Base-by-base conservation (phyloP, 2,888 invertebrate genomes). In the Nemoura dubitans region DNA sequence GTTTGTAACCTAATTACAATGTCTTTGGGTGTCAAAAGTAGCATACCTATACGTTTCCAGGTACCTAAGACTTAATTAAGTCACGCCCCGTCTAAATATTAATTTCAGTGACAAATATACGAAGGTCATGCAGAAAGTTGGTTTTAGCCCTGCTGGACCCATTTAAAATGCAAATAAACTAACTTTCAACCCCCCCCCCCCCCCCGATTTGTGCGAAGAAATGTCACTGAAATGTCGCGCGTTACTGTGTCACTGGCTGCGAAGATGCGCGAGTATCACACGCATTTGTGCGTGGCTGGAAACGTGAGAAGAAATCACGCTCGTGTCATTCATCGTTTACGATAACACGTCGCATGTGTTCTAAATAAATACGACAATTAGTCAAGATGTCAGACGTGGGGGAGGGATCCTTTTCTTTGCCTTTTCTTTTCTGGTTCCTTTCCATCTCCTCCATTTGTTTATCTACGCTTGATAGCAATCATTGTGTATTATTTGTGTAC, bases 351-450 rank as follows among this genome's bases (percentile, higher is more conserved):
- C 21, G 59, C 59, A 59, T 59, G 59, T 59, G 59, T 59, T 59
- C 59, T 59, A 78, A 78, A 28, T 78, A 78, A 78, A 78, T 78
- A 78, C 27, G 28, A 16, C 78, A 78, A 78, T 78, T 78, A 78
- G 78, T 78, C 78, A 78, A 78, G 28, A 78, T n/a, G 78, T 27
- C 78, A 28, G 10, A 6, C 59, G 59, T 21, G 59, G 14, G 59
- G 59, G 10, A 78, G 78, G 26, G 78, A n/a, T 78, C 27, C 28
- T 78, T 78, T 78, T 78, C 78, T 78, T 28, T 27, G 78, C 78
- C 25, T 28, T 78, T 59, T 59, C 1, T 59, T 59, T 21, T 59
- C 59, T 21, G 59, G n/a, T n/a, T n/a, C n/a, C n/a, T n/a, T 59
- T 21, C 59, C 21, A 59, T 59, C 59, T 1, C 14, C 59, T 59